Evolutionary conservation across 2,113 vertebrate genomes (phyloP).

Genomic region (Emydocephalus ijimae): DNA sequence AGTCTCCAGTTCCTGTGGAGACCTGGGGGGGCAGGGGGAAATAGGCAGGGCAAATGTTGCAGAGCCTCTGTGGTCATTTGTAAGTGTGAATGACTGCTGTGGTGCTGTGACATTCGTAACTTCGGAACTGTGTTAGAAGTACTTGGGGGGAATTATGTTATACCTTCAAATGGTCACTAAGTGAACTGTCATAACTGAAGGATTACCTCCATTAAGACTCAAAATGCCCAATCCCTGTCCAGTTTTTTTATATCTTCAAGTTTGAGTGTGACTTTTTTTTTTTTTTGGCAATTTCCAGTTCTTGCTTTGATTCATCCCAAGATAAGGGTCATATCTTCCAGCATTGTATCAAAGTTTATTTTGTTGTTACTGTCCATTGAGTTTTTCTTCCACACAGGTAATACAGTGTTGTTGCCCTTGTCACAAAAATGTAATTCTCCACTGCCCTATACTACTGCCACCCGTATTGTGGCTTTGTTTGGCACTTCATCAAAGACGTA

Average conservation of each 20-base stretch:
- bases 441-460: background rate
- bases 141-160: too few relatives aligned
- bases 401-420: background rate
- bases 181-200: too few relatives aligned
- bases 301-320: background rate
- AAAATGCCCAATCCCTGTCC: background rate
- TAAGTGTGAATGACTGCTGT: background rate
- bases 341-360: background rate
- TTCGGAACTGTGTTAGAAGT: background rate
- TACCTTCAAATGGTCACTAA: too few relatives aligned
- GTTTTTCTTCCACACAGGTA: background rate
- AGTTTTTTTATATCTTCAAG: background rate
- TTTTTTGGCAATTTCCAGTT: background rate
- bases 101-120: background rate
- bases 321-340: background rate
- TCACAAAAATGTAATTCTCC: background rate
- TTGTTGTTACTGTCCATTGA: background rate
- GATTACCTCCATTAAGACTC: background rate
- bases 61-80: too few relatives aligned
- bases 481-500: background rate
- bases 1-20: too few relatives aligned
- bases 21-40: too few relatives aligned
- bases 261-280: background rate
- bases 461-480: background rate
- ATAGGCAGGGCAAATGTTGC: too few relatives aligned